These are phyloP conservation scores for Carcinoscorpius rotundicauda DNA, from an alignment of 1,140 invertebrate species.

Conservation along the genomic window DNA sequence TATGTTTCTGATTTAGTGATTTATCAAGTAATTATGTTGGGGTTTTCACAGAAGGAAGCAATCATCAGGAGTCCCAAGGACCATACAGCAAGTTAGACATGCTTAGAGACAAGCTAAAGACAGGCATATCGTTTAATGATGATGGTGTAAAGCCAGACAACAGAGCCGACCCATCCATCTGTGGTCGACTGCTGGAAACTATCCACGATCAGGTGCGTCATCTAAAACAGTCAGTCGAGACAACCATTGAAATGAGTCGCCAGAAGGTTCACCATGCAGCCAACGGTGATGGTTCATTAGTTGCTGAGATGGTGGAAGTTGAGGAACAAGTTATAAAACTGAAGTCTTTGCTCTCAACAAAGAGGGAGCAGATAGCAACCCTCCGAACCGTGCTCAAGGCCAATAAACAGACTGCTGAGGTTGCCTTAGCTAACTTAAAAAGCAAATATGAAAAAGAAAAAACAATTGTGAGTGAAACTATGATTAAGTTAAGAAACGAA, in stretches of 20 bases:
- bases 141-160: constrained; percentile 15
- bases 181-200: constrained; percentile 51
- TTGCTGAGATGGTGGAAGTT: constrained; percentile 37
- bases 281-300: background rate
- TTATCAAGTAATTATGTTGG: too few species aligned
- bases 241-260: constrained; percentile 53
- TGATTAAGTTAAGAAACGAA: constrained; percentile 91
- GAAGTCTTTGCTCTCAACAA: constrained; percentile 78
- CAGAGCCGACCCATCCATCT: constrained; percentile 35
- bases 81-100: constrained; percentile 16
- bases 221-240: constrained; percentile 72
- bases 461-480: constrained; percentile 91
- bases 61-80: background rate
- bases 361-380: constrained; percentile 95
- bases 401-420: constrained; percentile 97
- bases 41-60: too few species aligned
- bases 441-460: constrained; percentile 99
- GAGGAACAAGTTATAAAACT: constrained; percentile 40
- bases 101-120: constrained; percentile 18
- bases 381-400: constrained; percentile 94
- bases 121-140: constrained; percentile 18
- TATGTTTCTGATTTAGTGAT: too few species aligned
- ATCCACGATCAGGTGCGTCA: constrained; percentile 87
- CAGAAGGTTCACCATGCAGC: constrained; percentile 11
- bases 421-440: constrained; percentile 93